phyloP scores from a whole-genome alignment of 2,113 vertebrate genomes.

The Benitochromis conjunctus region DNA sequence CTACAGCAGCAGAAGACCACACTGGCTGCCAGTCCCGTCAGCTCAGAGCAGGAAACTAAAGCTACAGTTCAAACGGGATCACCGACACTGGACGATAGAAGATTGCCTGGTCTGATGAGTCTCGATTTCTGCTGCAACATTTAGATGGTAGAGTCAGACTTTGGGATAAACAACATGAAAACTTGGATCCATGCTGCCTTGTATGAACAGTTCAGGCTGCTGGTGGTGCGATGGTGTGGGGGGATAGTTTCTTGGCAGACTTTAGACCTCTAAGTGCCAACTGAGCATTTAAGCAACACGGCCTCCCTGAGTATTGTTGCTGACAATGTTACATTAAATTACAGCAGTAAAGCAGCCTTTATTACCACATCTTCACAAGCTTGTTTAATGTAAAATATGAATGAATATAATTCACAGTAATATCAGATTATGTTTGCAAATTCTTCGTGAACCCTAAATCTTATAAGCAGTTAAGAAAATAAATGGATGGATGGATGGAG shows the following conservation, averaged over 20 bases:
- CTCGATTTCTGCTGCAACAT: neutral
- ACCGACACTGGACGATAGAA: neutral
- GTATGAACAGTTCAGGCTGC: neutral
- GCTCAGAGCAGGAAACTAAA: neutral
- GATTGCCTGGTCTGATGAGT: neutral
- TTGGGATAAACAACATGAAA: neutral
- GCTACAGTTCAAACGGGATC: neutral
- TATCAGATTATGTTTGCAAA: neutral
- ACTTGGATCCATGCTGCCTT: neutral
- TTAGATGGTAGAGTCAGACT: neutral
- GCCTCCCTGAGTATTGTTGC: neutral
- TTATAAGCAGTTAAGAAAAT: neutral
- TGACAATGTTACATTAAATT: neutral
- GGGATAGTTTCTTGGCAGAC: neutral
- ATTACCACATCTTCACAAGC: neutral
- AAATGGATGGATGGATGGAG: neutral
- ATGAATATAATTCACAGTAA: neutral
- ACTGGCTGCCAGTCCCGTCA: neutral
- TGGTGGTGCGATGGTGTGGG: neutral
- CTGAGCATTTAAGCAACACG: neutral
- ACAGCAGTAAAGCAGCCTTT: neutral
- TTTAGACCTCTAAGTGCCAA: neutral
- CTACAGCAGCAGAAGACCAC: neutral
- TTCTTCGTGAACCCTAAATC: neutral
- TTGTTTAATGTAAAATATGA: neutral